Conservation (phyloP, 2,797 vertebrate genomes). For the Ispidina picta region DNA sequence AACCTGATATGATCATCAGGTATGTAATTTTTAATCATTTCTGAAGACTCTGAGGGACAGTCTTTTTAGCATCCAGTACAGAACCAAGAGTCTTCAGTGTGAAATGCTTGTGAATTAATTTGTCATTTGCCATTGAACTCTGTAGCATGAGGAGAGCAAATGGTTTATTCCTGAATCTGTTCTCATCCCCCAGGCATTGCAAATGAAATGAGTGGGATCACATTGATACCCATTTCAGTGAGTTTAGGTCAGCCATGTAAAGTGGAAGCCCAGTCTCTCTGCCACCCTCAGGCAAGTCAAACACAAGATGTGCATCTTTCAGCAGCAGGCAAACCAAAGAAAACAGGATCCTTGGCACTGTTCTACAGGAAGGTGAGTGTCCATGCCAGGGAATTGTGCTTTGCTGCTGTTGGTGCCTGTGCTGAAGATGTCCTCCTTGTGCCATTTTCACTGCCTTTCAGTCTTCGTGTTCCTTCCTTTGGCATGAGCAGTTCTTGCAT, state of each 20-base stretch:
- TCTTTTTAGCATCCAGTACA: background rate
- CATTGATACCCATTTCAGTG: conserved; percentile 84
- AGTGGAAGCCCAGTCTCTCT: conserved; percentile 74
- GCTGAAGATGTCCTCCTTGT: background rate
- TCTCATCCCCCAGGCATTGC: conserved; percentile 77
- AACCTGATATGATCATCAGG: background rate
- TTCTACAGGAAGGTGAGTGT: conserved; percentile 93
- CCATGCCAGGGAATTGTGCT: fast-evolving
- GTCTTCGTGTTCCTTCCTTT: background rate
- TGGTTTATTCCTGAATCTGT: background rate
- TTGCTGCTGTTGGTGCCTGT: fast-evolving
- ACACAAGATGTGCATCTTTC: conserved; percentile 60
- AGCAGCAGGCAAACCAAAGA: conserved; percentile 79
- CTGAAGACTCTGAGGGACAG: background rate
- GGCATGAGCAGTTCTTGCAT: fast-evolving
- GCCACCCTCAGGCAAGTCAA: conserved; percentile 46
- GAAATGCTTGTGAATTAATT: background rate
- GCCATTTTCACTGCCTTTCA: background rate
- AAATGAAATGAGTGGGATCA: conserved; percentile 81
- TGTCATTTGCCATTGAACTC: background rate
- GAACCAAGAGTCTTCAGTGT: background rate
- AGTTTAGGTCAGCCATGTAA: conserved; percentile 58
- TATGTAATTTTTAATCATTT: background rate
- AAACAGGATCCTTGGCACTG: conserved; percentile 91
- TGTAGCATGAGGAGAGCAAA: background rate